Conservation (phyloP, 2,113 vertebrate species). For the Bungarus multicinctus region DNA sequence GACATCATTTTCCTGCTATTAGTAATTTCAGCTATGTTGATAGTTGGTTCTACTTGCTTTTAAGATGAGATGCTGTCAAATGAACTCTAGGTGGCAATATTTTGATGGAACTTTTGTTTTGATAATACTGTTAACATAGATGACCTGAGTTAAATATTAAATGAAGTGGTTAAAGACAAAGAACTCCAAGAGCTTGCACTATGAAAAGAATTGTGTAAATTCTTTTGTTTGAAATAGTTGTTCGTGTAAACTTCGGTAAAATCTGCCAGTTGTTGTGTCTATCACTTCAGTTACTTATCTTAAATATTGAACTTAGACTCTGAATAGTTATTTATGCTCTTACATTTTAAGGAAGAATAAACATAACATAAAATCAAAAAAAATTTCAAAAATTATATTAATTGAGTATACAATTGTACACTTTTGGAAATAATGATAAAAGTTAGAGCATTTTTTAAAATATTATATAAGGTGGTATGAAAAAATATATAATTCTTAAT, state of each 20-base stretch:
- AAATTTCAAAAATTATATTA: conserved; percentile 12
- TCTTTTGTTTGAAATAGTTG: neutral
- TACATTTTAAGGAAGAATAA: conserved; percentile 28
- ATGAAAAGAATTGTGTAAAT: conserved; percentile 17
- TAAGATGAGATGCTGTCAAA: accelerated
- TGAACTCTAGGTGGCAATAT: neutral
- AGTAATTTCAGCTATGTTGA: conserved; percentile 16
- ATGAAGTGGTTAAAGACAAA: neutral
- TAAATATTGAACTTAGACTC: conserved; percentile 21
- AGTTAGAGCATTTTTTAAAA: neutral
- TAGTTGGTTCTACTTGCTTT: conserved; percentile 28
- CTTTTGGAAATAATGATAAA: neutral
- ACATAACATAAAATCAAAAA: conserved; percentile 29
- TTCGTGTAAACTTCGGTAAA: conserved; percentile 35
- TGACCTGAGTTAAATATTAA: conserved; percentile 11
- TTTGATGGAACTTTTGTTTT: neutral
- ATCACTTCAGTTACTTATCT: conserved; percentile 38
- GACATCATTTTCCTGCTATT: conserved; percentile 16
- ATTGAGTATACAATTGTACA: neutral
- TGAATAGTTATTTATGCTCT: conserved; percentile 45
- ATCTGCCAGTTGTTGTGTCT: conserved; percentile 47
- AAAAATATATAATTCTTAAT: accelerated
- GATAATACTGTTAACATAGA: neutral
- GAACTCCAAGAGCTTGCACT: conserved; percentile 30
- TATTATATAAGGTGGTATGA: neutral